These are phyloP conservation scores for Ennomos quercinarius DNA, from an alignment of 2,888 invertebrate species.

Conservation along the genomic window DNA sequence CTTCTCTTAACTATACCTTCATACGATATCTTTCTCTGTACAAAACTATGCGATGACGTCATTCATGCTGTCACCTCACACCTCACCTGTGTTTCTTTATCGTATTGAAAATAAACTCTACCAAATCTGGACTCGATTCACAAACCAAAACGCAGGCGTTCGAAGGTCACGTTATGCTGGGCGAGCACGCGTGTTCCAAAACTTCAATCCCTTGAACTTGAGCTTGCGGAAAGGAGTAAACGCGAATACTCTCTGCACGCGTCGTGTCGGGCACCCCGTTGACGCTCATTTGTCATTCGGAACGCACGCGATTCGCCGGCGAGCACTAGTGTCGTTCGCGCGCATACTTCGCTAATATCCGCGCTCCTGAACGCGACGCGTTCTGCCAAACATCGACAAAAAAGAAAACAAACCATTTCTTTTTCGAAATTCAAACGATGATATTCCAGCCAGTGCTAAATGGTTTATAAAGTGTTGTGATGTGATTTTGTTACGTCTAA, in stretches of 20 bases:
- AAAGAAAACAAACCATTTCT: conserved; percentile 44
- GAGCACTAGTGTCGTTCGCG: conserved; percentile 56
- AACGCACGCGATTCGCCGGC: conserved; percentile 66
- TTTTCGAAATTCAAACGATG: conserved; percentile 46
- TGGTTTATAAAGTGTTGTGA: conserved; percentile 21
- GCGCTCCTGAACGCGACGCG: conserved; percentile 54
- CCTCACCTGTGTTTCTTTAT: conserved; percentile 39
- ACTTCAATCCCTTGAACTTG: conserved; percentile 79
- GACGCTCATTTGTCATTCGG: conserved; percentile 82
- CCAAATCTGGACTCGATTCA: conserved; percentile 36
- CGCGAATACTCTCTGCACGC: conserved; percentile 15
- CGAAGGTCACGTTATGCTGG: conserved; percentile 51
- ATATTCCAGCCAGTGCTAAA: conserved; percentile 37
- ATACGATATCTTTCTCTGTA: conserved; percentile 13
- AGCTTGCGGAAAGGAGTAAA: conserved; percentile 43
- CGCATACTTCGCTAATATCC: conserved; percentile 52
- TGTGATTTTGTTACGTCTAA: conserved; percentile 39
- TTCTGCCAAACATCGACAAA: conserved; percentile 48
- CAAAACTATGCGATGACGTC: conserved; percentile 38
- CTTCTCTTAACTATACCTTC: too few relatives aligned
- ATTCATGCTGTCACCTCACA: conserved; percentile 30
- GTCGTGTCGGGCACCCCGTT: conserved; percentile 51
- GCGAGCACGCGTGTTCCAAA: conserved; percentile 45
- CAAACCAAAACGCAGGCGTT: conserved; percentile 31
- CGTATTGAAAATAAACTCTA: conserved; percentile 44